A percentile compares a stretch with the other conserved stretches of the same genome.
Evolutionary conservation across 2,888 invertebrate species (phyloP).

Genomic region (Orthonevra nobilis): DNA sequence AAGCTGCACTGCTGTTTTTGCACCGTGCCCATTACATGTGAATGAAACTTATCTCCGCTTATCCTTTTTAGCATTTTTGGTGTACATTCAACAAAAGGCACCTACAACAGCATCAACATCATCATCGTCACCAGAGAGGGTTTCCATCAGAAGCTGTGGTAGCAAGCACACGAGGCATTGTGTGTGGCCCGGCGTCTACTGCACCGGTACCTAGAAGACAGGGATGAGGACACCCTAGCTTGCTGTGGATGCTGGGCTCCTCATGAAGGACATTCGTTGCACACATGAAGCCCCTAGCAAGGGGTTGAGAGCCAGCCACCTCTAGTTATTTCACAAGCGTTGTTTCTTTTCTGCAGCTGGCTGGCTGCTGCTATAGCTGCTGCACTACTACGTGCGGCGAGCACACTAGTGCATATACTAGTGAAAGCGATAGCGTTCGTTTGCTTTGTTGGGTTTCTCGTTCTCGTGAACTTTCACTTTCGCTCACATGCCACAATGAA

Average conservation of each 20-base stretch:
- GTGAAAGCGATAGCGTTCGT: constrained; percentile 59
- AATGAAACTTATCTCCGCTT: constrained; percentile 67
- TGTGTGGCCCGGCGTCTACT: constrained; percentile 25
- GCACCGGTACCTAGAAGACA: constrained; percentile 42
- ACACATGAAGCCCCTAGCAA: constrained; percentile 44
- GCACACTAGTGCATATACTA: constrained; percentile 4
- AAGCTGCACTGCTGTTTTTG: constrained; percentile 4
- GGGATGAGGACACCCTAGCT: constrained; percentile 43
- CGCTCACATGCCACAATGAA: constrained; percentile 30
- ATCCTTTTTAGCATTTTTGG: constrained; percentile 60
- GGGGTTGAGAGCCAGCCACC: constrained; percentile 12
- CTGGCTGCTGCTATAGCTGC: constrained; percentile 7
- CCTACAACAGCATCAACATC: constrained; percentile 27
- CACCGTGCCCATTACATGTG: constrained; percentile 64
- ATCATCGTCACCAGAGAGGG: constrained; percentile 8
- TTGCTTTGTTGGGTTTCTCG: constrained; percentile 60
- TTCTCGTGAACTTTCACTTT: constrained; percentile 65
- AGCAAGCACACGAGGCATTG: constrained; percentile 13
- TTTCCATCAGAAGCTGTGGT: too few species aligned
- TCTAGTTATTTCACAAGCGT: constrained; percentile 59
- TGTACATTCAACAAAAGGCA: constrained; percentile 56
- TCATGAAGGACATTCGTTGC: constrained; percentile 65
- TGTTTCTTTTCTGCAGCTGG: constrained; percentile 66
- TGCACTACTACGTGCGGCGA: constrained; percentile 6
- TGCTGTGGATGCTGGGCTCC: constrained; percentile 60